phyloP scores from a whole-genome alignment of 2,888 invertebrate genomes.

The Mythimna vitellina region DNA sequence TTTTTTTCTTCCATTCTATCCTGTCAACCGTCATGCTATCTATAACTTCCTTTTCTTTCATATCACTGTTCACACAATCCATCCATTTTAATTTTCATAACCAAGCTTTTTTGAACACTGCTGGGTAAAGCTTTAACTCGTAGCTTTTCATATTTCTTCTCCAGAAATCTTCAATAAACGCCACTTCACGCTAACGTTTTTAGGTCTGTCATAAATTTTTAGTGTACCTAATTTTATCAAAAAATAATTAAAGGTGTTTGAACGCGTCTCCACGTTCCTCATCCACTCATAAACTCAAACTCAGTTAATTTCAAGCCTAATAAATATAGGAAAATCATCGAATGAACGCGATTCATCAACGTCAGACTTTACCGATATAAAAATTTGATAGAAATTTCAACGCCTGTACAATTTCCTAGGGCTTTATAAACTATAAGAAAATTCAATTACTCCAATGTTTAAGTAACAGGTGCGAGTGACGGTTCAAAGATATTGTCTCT shows the following conservation, averaged over 20 bases:
- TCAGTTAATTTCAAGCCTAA: constrained; percentile 44
- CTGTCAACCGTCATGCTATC: no score
- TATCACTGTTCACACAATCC: no score
- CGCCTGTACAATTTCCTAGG: constrained; percentile 42
- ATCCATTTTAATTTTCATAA: not conserved
- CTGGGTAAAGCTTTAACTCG: not conserved
- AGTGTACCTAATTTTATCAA: constrained; percentile 2
- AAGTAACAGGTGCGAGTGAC: constrained; percentile 65
- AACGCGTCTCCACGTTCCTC: not conserved
- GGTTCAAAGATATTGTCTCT: constrained; percentile 52
- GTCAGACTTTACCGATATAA: constrained; percentile 55
- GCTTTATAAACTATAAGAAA: constrained; percentile 51
- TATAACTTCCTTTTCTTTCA: no score
- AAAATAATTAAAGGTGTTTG: not conserved
- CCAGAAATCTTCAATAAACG: not conserved
- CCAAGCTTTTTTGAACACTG: not conserved
- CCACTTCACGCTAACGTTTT: not conserved
- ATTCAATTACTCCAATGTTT: constrained; percentile 64
- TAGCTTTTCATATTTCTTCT: not conserved
- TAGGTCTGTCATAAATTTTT: not conserved
- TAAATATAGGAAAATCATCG: constrained; percentile 47
- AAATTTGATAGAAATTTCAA: constrained; percentile 46
- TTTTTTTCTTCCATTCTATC: no score
- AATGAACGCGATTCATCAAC: constrained; percentile 57
- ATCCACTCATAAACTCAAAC: constrained; percentile 26